Evolutionary conservation across 2,797 vertebrate genomes (phyloP).

Genomic region (Echiichthys vipera): DNA sequence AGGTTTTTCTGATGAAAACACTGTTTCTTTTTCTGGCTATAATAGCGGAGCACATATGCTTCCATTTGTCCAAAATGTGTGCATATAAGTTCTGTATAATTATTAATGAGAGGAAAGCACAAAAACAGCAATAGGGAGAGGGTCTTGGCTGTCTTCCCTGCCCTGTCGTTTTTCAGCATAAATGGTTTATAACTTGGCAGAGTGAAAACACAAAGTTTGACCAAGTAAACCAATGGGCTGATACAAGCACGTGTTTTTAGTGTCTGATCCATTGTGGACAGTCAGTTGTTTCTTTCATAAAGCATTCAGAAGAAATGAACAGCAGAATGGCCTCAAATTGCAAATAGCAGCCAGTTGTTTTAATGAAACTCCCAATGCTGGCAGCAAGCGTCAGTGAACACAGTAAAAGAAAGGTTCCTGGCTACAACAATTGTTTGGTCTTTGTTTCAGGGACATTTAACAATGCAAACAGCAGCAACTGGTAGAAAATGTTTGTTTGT

Average conservation of each 20-base stretch:
- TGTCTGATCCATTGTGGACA: slow-evolving; percentile 4
- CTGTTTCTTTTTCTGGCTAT: no score
- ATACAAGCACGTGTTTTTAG: slow-evolving; percentile 4
- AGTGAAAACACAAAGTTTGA: slow-evolving; percentile 2
- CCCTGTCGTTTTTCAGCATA: not conserved
- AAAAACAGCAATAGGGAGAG: not conserved
- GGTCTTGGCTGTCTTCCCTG: not conserved
- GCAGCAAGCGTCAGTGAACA: slow-evolving; percentile 34
- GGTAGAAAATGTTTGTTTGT: slow-evolving; percentile 17
- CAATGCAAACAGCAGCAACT: slow-evolving; percentile 23
- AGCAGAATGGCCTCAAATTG: slow-evolving; percentile 17
- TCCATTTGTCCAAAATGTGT: not conserved
- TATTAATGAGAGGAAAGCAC: not conserved
- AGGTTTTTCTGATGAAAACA: no score
- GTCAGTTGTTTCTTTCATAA: slow-evolving; percentile 7
- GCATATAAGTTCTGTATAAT: not conserved
- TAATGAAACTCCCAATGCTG: slow-evolving; percentile 45
- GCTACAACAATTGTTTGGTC: slow-evolving; percentile 8
- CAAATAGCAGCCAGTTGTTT: slow-evolving; percentile 50
- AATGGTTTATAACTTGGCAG: not conserved
- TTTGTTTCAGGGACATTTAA: slow-evolving; percentile 43
- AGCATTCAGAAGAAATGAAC: slow-evolving; percentile 12
- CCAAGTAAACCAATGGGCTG: not conserved
- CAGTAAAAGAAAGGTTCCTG: slow-evolving; percentile 32
- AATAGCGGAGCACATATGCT: no score